A percentile compares a stretch with the other conserved stretches of the same genome.
These are phyloP conservation scores for Ptychoptera contaminata DNA, from an alignment of 2,888 invertebrate genomes.

Conservation along the genomic window DNA sequence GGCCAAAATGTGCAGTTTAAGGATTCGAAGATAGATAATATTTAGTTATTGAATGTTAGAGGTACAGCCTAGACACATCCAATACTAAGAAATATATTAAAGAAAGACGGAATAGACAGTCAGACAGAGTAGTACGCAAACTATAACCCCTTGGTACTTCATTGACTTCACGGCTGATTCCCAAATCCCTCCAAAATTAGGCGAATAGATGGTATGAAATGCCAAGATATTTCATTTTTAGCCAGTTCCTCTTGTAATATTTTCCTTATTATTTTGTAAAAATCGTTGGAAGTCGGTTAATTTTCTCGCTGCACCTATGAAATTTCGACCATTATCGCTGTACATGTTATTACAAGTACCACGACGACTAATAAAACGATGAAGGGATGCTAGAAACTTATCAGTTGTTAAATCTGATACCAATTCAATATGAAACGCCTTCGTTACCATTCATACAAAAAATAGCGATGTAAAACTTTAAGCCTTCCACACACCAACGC, in stretches of 20 bases:
- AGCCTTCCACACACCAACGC: slow-evolving; percentile 11
- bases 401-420: slow-evolving; percentile 14
- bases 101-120: too few relatives aligned
- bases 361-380: slow-evolving; percentile 15
- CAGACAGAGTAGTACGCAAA: too few relatives aligned
- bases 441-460: slow-evolving; percentile 16
- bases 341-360: slow-evolving; percentile 13
- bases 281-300: not conserved
- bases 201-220: slow-evolving; percentile 5
- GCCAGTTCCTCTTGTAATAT: not conserved
- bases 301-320: slow-evolving; percentile 13
- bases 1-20: too few relatives aligned
- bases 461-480: slow-evolving; percentile 15
- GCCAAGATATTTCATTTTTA: not conserved
- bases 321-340: slow-evolving; percentile 16
- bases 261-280: not conserved
- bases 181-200: slow-evolving; percentile 14
- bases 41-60: too few relatives aligned
- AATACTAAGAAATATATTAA: too few relatives aligned
- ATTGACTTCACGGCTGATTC: too few relatives aligned
- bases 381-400: slow-evolving; percentile 15
- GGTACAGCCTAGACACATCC: too few relatives aligned
- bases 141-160: too few relatives aligned
- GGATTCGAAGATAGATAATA: too few relatives aligned
- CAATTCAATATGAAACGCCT: slow-evolving; percentile 16